phyloP scores from a whole-genome alignment of 1,140 invertebrate genomes.

The Planococcus citri region DNA sequence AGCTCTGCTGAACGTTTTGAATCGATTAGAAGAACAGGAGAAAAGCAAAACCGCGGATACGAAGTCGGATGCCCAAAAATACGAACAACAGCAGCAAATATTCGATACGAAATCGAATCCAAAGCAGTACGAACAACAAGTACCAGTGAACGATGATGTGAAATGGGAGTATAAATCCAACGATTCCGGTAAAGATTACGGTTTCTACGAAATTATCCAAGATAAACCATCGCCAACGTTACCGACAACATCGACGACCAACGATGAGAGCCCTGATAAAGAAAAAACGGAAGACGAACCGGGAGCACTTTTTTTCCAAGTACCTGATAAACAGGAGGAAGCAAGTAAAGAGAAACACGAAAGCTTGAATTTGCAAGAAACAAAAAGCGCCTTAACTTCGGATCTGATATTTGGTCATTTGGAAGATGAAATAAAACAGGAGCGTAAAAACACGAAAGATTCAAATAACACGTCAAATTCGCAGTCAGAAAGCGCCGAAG shows the following conservation, averaged over 20 bases:
- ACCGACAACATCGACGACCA: not conserved
- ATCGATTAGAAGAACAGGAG: conserved; percentile 44
- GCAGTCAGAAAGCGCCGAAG: not conserved
- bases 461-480: not conserved
- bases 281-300: not conserved
- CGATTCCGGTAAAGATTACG: not conserved
- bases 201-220: not conserved
- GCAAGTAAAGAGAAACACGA: conserved; percentile 14
- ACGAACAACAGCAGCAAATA: too few species aligned
- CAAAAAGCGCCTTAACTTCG: conserved; percentile 13
- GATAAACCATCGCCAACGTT: not conserved
- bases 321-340: not conserved
- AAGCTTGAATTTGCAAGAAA: conserved; percentile 23
- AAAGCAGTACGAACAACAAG: conserved; percentile 22
- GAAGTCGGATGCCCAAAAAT: conserved; percentile 19
- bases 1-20: conserved; percentile 53
- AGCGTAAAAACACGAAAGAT: not conserved
- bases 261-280: not conserved
- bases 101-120: conserved; percentile 24
- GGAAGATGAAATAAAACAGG: not conserved
- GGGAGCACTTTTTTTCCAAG: conserved; percentile 24
- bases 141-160: not conserved
- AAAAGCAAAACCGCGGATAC: conserved; percentile 21
- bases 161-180: conserved; percentile 8
- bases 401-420: too few species aligned